A percentile compares a stretch with the other conserved stretches of the same genome.
These are phyloP conservation scores for Sus cebifrons DNA, from an alignment of 2,797 vertebrate species.

Conservation along the genomic window DNA sequence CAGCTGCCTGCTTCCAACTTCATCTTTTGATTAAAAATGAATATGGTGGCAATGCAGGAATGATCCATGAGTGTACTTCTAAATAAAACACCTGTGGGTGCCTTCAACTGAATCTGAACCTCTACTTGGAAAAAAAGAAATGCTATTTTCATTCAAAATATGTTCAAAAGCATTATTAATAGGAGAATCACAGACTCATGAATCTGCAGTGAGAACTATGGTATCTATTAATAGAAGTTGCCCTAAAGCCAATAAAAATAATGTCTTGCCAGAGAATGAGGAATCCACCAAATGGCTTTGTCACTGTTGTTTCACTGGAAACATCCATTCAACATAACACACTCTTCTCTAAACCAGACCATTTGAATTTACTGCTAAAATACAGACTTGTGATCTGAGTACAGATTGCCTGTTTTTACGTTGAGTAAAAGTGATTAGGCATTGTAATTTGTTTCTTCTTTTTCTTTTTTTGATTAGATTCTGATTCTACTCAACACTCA, in stretches of 20 bases:
- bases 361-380: slow-evolving; percentile 51
- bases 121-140: slow-evolving; percentile 73
- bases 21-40: slow-evolving; percentile 59
- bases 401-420: background rate
- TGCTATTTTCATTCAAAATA: slow-evolving; percentile 76
- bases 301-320: slow-evolving; percentile 68
- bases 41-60: background rate
- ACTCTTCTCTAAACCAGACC: background rate
- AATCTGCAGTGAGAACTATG: slow-evolving; percentile 63
- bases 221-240: slow-evolving; percentile 79
- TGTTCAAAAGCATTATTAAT: slow-evolving; percentile 73
- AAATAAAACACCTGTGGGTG: slow-evolving; percentile 73
- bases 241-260: slow-evolving; percentile 78
- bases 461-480: background rate
- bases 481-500: background rate
- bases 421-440: background rate
- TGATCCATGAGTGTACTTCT: slow-evolving; percentile 11
- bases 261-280: slow-evolving; percentile 71
- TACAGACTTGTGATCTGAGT: slow-evolving; percentile 8
- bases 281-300: slow-evolving; percentile 72
- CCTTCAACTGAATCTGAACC: slow-evolving; percentile 62
- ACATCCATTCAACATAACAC: slow-evolving; percentile 68
- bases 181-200: slow-evolving; percentile 69
- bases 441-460: background rate
- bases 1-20: background rate